A percentile compares a stretch with the other conserved stretches of the same genome.
Evolutionary conservation across 1,140 invertebrate genomes (phyloP).

Genomic region (Drosophila pseudoobscura): DNA sequence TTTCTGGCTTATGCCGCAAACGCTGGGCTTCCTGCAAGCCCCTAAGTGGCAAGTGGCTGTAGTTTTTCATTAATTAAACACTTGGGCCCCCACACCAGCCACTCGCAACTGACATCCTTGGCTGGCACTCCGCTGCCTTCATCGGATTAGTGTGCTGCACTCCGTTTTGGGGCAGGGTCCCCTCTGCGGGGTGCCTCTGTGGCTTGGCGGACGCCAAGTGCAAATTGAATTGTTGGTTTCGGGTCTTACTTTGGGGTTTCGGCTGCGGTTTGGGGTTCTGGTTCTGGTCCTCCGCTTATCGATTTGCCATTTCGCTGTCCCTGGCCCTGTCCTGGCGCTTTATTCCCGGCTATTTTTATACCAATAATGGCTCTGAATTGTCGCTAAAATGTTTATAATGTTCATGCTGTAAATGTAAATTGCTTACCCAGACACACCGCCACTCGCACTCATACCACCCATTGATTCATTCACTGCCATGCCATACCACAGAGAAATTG

Average conservation of each 20-base stretch:
- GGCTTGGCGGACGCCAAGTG: neutral
- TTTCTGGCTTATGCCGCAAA: conserved; percentile 31
- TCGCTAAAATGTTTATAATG: conserved; percentile 66
- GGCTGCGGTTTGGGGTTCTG: neutral
- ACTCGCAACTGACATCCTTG: conserved; percentile 27
- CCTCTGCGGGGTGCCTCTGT: neutral
- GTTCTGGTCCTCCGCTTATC: conserved; percentile 37
- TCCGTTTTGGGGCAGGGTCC: conserved; percentile 12
- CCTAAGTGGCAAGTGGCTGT: conserved; percentile 35
- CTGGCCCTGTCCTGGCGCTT: neutral
- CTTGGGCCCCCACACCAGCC: conserved; percentile 3
- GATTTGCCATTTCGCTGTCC: conserved; percentile 49
- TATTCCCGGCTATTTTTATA: conserved; percentile 38
- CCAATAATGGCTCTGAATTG: conserved; percentile 60
- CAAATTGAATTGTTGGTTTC: conserved; percentile 25
- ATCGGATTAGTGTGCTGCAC: conserved; percentile 52
- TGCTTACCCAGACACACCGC: conserved; percentile 25
- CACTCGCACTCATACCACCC: conserved; percentile 24
- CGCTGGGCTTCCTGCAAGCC: conserved; percentile 31
- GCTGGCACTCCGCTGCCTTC: conserved; percentile 13
- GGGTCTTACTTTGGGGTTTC: conserved; percentile 4
- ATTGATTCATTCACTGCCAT: conserved; percentile 22
- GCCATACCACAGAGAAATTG: conserved; percentile 30
- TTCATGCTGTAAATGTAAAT: conserved; percentile 53
- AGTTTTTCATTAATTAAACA: conserved; percentile 70